Conservation (phyloP, 2,113 vertebrate genomes). For the Crotalus horridus region DNA sequence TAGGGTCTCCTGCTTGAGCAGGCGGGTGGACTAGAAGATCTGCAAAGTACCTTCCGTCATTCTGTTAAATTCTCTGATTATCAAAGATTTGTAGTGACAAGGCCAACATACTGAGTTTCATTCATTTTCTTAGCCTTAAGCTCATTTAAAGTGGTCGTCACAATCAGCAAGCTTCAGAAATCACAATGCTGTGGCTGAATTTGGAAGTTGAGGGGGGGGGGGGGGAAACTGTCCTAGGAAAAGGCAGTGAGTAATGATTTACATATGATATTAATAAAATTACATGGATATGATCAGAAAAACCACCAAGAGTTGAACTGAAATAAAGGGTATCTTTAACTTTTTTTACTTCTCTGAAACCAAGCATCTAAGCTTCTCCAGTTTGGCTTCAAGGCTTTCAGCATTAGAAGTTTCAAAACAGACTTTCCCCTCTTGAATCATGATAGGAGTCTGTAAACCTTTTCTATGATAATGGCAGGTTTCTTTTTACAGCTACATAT, state of each 20-base stretch:
- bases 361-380: not conserved
- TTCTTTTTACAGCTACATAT: conserved; percentile 9
- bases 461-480: not conserved
- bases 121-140: not conserved
- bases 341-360: not conserved
- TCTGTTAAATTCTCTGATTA: not conserved
- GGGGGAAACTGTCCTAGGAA: not conserved
- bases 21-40: not conserved
- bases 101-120: not conserved
- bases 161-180: not conserved
- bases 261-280: not conserved
- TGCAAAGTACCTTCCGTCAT: not conserved
- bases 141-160: not conserved
- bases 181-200: not conserved
- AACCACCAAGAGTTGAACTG: not conserved
- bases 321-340: not conserved
- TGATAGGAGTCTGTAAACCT: not conserved
- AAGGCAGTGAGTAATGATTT: not conserved
- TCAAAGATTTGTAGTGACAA: not conserved
- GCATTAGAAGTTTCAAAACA: not conserved
- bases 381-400: not conserved
- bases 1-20: not conserved
- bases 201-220: not conserved
- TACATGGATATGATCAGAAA: not conserved
- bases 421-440: not conserved